These are phyloP conservation scores for Myotis yumanensis DNA, from an alignment of 2,113 vertebrate genomes.

Conservation along the genomic window DNA sequence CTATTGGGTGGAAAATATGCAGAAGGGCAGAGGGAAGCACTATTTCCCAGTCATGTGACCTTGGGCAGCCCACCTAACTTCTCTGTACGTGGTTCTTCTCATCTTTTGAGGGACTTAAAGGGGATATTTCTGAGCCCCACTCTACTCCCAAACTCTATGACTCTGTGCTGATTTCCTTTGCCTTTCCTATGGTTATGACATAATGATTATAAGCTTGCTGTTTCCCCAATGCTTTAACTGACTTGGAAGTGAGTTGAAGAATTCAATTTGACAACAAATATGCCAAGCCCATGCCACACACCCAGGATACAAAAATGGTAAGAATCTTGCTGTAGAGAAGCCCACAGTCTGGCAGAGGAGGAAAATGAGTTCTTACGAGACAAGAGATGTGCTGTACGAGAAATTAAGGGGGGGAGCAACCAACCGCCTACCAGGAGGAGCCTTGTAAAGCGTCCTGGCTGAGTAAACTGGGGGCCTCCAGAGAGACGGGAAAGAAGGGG, in stretches of 20 bases:
- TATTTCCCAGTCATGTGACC: not conserved
- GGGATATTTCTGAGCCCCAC: not conserved
- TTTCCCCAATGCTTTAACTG: not conserved
- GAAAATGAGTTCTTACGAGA: not conserved
- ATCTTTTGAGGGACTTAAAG: not conserved
- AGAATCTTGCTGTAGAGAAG: not conserved
- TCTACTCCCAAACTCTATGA: not conserved
- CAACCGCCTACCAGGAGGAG: not conserved
- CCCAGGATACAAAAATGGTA: not conserved
- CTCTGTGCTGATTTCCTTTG: constrained; percentile 1
- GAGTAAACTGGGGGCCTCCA: not conserved
- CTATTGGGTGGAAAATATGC: not conserved
- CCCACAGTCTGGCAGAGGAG: not conserved
- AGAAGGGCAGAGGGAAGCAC: not conserved
- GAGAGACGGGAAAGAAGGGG: not conserved
- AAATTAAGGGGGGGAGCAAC: not conserved
- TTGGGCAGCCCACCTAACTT: not conserved
- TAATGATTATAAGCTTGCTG: not conserved
- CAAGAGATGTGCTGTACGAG: not conserved
- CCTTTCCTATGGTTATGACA: not conserved
- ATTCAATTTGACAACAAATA: not conserved
- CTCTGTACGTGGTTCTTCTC: not conserved
- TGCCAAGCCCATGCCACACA: not conserved
- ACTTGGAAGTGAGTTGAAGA: not conserved
- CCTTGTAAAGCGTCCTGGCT: not conserved